A percentile compares a stretch with the other conserved stretches of the same genome.
These are phyloP conservation scores for Neogale vison DNA, from an alignment of 2,113 vertebrate genomes.

Conservation along the genomic window DNA sequence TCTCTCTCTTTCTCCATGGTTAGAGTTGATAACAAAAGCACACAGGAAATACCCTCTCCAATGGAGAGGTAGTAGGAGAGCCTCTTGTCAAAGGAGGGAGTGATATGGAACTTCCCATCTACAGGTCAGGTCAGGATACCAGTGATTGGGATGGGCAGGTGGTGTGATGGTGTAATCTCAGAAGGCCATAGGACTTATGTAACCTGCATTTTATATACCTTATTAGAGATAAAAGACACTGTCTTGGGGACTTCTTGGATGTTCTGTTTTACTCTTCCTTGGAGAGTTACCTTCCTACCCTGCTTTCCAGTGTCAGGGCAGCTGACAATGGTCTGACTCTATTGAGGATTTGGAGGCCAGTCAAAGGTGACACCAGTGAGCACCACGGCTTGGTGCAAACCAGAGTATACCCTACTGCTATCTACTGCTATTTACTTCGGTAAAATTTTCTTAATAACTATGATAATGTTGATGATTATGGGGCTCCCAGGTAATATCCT, in stretches of 20 bases:
- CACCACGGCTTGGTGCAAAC: too few relatives aligned
- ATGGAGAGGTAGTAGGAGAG: neutral
- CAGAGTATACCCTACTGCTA: neutral
- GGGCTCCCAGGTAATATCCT: neutral
- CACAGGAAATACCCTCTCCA: neutral
- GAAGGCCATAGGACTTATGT: too few relatives aligned
- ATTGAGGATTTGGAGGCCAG: neutral
- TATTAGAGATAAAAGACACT: neutral
- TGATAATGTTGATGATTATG: too few relatives aligned
- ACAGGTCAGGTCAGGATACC: too few relatives aligned
- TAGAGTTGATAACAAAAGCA: neutral
- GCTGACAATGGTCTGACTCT: neutral
- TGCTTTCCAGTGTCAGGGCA: neutral
- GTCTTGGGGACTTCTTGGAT: neutral
- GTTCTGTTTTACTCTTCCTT: neutral
- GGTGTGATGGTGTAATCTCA: neutral
- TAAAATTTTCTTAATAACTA: neutral
- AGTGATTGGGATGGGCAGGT: too few relatives aligned
- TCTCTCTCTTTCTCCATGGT: neutral
- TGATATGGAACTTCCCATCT: neutral
- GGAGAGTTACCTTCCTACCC: neutral
- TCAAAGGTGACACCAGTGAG: fast-evolving
- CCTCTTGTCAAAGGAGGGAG: neutral
- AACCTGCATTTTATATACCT: neutral
- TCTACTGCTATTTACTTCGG: neutral